phyloP scores from a whole-genome alignment of 2,888 invertebrate genomes.

The Leucania comma region DNA sequence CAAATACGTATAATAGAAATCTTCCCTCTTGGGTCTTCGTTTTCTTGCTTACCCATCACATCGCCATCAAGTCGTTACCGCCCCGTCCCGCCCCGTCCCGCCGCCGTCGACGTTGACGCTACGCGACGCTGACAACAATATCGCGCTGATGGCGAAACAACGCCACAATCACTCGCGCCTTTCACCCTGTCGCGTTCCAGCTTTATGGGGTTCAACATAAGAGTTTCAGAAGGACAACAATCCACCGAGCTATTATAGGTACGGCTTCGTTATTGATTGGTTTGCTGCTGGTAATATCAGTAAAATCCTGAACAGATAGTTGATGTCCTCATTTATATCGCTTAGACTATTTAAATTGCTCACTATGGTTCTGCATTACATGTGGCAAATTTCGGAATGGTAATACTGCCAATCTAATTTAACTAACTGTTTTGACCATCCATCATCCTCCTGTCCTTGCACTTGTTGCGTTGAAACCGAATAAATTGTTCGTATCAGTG shows the following conservation, averaged over 20 bases:
- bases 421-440: too few species aligned
- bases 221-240: slow-evolving; percentile 32
- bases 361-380: too few species aligned
- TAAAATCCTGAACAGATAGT: neutral
- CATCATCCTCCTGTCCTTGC: too few species aligned
- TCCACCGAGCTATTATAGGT: neutral
- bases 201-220: neutral
- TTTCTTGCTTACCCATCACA: slow-evolving; percentile 39
- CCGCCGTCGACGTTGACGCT: slow-evolving; percentile 1
- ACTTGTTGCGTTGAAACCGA: neutral
- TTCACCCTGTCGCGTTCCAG: slow-evolving; percentile 8
- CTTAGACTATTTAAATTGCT: neutral
- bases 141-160: slow-evolving; percentile 52
- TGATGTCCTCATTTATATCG: neutral
- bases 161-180: slow-evolving; percentile 31
- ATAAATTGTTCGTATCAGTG: neutral
- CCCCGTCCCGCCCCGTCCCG: slow-evolving; percentile 3
- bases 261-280: neutral
- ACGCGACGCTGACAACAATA: slow-evolving; percentile 40
- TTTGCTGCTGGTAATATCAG: too few species aligned
- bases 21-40: neutral
- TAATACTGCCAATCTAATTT: too few species aligned
- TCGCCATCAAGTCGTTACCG: slow-evolving; percentile 36
- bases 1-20: neutral
- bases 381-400: neutral